Evolutionary conservation across 2,888 invertebrate genomes (phyloP).

Genomic region (Drosophila atroscutellata): DNA sequence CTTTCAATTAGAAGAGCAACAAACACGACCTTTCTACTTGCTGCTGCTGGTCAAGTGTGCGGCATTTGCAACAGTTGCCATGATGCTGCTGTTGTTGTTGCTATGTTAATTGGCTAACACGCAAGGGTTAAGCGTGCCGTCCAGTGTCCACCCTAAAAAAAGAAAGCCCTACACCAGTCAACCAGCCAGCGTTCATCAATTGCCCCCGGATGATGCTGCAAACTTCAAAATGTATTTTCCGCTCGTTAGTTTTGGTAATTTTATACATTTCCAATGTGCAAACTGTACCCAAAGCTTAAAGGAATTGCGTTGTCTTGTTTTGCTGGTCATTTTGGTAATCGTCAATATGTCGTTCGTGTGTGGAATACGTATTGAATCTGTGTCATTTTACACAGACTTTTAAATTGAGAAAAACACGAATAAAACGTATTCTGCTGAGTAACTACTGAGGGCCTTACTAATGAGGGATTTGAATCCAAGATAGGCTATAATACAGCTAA

Average conservation of each 20-base stretch:
- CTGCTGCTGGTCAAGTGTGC: slow-evolving; percentile 54
- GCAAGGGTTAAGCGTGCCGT: slow-evolving; percentile 61
- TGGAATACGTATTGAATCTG: slow-evolving; percentile 11
- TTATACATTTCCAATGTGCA: slow-evolving; percentile 37
- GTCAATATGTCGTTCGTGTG: slow-evolving; percentile 21
- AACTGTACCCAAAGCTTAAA: slow-evolving; percentile 29
- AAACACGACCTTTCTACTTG: slow-evolving; percentile 27
- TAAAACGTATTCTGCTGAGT: background rate
- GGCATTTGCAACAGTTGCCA: slow-evolving; percentile 16
- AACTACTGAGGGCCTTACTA: background rate
- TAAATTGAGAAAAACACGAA: background rate
- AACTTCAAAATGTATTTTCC: slow-evolving; percentile 74
- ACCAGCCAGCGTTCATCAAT: slow-evolving; percentile 34
- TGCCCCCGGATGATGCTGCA: slow-evolving; percentile 53
- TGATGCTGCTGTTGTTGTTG: slow-evolving; percentile 29
- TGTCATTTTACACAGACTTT: background rate
- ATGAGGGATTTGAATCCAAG: background rate
- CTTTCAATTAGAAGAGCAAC: slow-evolving; percentile 72
- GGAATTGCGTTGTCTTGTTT: slow-evolving; percentile 9
- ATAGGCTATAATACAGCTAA: background rate
- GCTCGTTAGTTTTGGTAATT: slow-evolving; percentile 68
- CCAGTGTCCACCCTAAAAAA: slow-evolving; percentile 22
- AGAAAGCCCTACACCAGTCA: slow-evolving; percentile 8
- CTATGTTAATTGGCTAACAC: slow-evolving; percentile 72
- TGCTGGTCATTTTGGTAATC: slow-evolving; percentile 51